Base-by-base conservation (phyloP, 2,797 vertebrate species). In the Thunnus albacares region DNA sequence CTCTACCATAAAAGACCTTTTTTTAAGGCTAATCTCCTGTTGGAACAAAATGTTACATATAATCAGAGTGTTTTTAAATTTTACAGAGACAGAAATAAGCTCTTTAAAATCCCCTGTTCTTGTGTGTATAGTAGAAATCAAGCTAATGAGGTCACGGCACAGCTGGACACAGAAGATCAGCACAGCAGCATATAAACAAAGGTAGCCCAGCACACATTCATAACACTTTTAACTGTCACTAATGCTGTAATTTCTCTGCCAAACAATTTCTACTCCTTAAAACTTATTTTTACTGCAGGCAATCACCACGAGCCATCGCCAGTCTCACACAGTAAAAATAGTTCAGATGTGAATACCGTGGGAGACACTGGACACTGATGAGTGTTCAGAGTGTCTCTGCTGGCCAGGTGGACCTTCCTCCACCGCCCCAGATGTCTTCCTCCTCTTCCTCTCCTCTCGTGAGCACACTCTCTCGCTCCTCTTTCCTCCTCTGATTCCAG, bases 401-500 rank as follows among this genome's bases (percentile, higher is more conserved):
- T 61, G 79, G 10, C 24, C 15, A 0, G 43, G 3, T 24, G 59
- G 71, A 52, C 74, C 88, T 47, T 89, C 91, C 61, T 86, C 89
- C 71, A 17, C 63, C 38, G 15, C 26, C 38, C 67, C 80, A 5
- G 70, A 68, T 20, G 62, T 82, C 88, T 90, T 94, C 79, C 92
- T 94, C 86, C 80, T 93, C 90, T 91, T 94, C 89, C 90, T 92
- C 89, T 94, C 92, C 79, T 94, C 92, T 66, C 79, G 72, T 0
- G 80, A 87, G 63, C 88, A 92, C 20, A 88, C 11, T 13, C 82
- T 77, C 66, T 93, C 90, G 1, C n/a, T 81, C 75, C 87, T 90
- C 72, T 83, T 84, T 10, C 81, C 90, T 76, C 90, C 91, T 79
- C 61, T 81, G 73, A 60, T 76, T 71, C 72, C 86, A 0, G 30